phyloP scores from a whole-genome alignment of 2,888 invertebrate genomes.

The Trisateles emortualis region DNA sequence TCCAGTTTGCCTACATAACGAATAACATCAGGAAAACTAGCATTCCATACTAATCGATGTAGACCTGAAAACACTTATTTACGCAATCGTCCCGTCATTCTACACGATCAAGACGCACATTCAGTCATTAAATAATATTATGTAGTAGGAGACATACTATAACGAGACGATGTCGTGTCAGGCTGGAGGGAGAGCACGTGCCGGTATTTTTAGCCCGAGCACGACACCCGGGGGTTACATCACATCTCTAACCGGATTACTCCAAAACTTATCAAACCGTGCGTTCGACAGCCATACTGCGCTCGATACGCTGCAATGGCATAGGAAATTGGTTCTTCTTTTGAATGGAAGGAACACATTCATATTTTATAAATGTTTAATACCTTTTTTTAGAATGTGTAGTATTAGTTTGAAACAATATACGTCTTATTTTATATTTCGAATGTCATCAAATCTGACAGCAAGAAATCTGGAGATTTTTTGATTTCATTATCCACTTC shows the following conservation, averaged over 20 bases:
- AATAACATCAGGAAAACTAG: not conserved
- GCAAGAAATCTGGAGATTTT: too few species aligned
- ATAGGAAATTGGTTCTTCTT: conserved; percentile 27
- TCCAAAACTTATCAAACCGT: conserved; percentile 54
- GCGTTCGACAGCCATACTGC: conserved; percentile 27
- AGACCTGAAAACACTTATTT: not conserved
- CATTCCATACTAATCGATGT: not conserved
- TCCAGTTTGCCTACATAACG: not conserved
- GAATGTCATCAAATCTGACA: too few species aligned
- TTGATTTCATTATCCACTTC: too few species aligned
- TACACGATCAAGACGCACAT: not conserved
- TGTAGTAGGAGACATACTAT: conserved; percentile 51
- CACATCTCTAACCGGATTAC: conserved; percentile 62
- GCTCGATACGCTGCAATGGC: conserved; percentile 23
- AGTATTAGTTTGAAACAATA: not conserved
- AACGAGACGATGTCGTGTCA: conserved; percentile 57
- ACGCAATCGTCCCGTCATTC: not conserved
- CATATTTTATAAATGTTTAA: not conserved
- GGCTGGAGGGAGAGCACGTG: conserved; percentile 71
- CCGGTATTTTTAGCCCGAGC: conserved; percentile 74
- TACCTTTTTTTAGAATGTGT: not conserved
- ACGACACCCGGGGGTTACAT: conserved; percentile 78
- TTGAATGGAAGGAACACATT: not conserved
- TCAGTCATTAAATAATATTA: conserved; percentile 17
- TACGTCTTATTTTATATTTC: too few species aligned